Evolutionary conservation across 1,140 invertebrate genomes (phyloP).

Genomic region (Trissolcus basalis): DNA sequence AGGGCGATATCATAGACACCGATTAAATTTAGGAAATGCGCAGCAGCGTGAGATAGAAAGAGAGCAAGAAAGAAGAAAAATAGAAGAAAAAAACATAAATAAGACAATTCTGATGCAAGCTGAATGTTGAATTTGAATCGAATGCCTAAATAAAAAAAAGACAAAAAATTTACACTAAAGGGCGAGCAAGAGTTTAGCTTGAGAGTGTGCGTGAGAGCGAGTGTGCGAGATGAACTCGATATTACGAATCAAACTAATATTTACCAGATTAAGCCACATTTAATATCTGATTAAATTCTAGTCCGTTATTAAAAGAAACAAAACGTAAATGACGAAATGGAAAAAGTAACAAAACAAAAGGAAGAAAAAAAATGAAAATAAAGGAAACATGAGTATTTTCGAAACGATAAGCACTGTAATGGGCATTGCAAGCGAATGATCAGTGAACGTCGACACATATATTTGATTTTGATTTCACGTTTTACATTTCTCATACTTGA

Average conservation of each 20-base stretch:
- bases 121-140: slow-evolving; percentile 57
- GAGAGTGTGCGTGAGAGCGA: slow-evolving; percentile 51
- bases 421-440: slow-evolving; percentile 71
- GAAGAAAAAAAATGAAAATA: slow-evolving; percentile 27
- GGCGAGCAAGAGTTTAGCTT: slow-evolving; percentile 32
- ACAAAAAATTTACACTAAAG: slow-evolving; percentile 52
- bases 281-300: slow-evolving; percentile 75
- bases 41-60: slow-evolving; percentile 46
- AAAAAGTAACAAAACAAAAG: slow-evolving; percentile 45
- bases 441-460: slow-evolving; percentile 66
- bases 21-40: slow-evolving; percentile 57
- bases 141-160: slow-evolving; percentile 51
- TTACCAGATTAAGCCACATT: slow-evolving; percentile 73
- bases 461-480: slow-evolving; percentile 55
- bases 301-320: slow-evolving; percentile 67
- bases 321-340: slow-evolving; percentile 19
- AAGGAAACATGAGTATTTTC: slow-evolving; percentile 55
- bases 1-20: slow-evolving; percentile 61
- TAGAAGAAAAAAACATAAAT: too few relatives aligned
- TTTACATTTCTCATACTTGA: slow-evolving; percentile 60
- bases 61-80: too few relatives aligned
- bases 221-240: slow-evolving; percentile 62
- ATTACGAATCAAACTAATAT: slow-evolving; percentile 74
- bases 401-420: slow-evolving; percentile 61
- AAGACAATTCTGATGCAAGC: slow-evolving; percentile 35